Evolutionary conservation across 2,797 vertebrate species (phyloP).

Genomic region (Champsocephalus gunnari): DNA sequence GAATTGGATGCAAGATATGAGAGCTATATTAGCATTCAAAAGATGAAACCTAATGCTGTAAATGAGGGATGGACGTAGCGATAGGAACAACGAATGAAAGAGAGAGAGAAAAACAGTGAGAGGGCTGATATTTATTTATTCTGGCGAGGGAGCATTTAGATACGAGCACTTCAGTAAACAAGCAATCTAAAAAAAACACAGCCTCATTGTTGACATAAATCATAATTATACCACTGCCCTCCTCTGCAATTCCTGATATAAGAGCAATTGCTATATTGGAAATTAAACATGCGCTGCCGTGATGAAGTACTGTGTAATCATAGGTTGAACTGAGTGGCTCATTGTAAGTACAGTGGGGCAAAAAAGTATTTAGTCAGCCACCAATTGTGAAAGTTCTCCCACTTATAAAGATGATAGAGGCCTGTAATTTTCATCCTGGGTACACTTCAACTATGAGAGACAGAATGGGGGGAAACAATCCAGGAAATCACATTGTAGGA

Average conservation of each 20-base stretch:
- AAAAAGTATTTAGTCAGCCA: too few relatives aligned
- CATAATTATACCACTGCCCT: conserved; percentile 64
- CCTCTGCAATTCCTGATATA: conserved; percentile 48
- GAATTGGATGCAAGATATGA: conserved; percentile 30
- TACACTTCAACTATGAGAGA: too few relatives aligned
- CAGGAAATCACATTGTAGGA: too few relatives aligned
- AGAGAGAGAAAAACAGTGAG: conserved; percentile 3
- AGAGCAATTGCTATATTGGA: conserved; percentile 44
- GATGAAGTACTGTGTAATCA: conserved; percentile 59
- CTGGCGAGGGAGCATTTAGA: conserved; percentile 54
- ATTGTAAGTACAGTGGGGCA: background rate
- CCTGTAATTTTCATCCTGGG: too few relatives aligned
- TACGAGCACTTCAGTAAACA: conserved; percentile 71
- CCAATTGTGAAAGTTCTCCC: too few relatives aligned
- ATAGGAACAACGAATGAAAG: conserved; percentile 30
- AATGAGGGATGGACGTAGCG: conserved; percentile 15
- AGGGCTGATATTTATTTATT: conserved; percentile 55
- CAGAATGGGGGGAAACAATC: too few relatives aligned
- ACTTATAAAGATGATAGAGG: too few relatives aligned
- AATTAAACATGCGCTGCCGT: conserved; percentile 51
- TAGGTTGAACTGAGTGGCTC: conserved; percentile 46
- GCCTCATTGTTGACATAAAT: conserved; percentile 71
- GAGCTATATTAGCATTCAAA: conserved; percentile 39
- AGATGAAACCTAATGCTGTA: conserved; percentile 36
- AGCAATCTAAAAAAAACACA: conserved; percentile 70